Conservation (phyloP, 2,797 vertebrate genomes). For the Gallinago nigripennis region DNA sequence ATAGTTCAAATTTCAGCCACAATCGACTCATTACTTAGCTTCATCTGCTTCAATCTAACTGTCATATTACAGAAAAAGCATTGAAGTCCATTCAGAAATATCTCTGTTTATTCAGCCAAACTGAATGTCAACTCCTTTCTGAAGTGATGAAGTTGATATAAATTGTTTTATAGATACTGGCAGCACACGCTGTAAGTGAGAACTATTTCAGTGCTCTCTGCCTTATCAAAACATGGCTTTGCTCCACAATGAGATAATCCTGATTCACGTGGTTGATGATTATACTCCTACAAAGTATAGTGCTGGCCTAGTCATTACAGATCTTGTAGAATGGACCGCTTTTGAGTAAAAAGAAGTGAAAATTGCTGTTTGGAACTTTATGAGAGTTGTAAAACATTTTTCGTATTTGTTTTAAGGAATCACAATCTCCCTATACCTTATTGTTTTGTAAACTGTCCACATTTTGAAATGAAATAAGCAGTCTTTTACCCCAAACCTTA, state of each 20-base stretch:
- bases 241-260: neutral
- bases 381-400: neutral
- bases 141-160: neutral
- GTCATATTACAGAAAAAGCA: neutral
- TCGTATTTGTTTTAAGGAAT: neutral
- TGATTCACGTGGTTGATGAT: neutral
- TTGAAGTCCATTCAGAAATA: neutral
- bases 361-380: neutral
- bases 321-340: neutral
- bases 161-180: neutral
- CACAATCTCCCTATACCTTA: fast-evolving
- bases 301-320: neutral
- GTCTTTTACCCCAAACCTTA: neutral
- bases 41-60: neutral
- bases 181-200: neutral
- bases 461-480: neutral
- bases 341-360: neutral
- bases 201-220: neutral
- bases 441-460: neutral
- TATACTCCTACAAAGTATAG: neutral
- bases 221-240: neutral
- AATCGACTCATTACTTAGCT: neutral
- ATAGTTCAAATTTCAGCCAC: neutral
- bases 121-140: neutral
- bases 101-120: neutral